Evolutionary conservation across 2,888 invertebrate species (phyloP).

Genomic region (Stomorhina lunata): DNA sequence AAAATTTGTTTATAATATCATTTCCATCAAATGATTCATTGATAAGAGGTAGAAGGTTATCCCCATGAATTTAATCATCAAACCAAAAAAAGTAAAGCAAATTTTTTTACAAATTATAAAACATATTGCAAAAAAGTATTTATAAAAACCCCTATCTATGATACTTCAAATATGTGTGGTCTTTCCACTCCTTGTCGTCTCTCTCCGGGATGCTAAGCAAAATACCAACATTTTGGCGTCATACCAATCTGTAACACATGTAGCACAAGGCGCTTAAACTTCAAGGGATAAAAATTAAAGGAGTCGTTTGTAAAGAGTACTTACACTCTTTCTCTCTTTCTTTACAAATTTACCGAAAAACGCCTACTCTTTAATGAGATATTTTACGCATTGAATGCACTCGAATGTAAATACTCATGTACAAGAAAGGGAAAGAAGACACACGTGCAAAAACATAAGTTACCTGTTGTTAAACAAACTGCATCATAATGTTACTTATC

Average conservation of each 20-base stretch:
- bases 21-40: neutral
- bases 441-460: slow-evolving; percentile 20
- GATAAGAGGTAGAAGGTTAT: neutral
- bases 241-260: neutral
- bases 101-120: neutral
- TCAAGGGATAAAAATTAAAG: neutral
- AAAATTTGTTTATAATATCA: too few relatives aligned
- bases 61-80: neutral
- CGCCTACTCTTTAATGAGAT: slow-evolving; percentile 12
- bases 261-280: neutral
- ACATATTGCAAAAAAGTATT: neutral
- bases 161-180: neutral
- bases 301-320: neutral
- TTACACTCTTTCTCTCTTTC: too few relatives aligned
- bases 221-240: neutral
- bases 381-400: neutral
- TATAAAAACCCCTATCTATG: neutral
- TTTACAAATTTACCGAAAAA: slow-evolving; percentile 4
- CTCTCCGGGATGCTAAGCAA: neutral
- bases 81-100: neutral
- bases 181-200: too few relatives aligned
- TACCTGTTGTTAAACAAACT: slow-evolving; percentile 29
- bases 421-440: too few relatives aligned
- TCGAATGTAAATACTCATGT: neutral
- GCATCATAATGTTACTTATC: neutral